Percentiles rank a stretch among this genome's conserved stretches.
phyloP scores from a whole-genome alignment of 2,888 invertebrate genomes.

The Galeopsomyia nigrocyanea region DNA sequence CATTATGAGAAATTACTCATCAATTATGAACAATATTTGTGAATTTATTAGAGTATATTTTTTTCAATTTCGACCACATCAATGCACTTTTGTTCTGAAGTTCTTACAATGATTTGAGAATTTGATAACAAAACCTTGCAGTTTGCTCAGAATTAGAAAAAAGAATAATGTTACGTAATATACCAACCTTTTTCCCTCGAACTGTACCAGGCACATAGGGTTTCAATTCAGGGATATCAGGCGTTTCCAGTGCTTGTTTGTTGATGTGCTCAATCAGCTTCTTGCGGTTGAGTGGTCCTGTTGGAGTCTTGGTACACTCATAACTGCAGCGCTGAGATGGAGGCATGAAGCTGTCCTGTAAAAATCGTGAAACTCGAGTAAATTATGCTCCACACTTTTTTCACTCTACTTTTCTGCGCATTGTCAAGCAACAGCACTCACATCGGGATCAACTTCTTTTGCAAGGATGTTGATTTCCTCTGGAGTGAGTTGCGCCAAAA shows the following conservation, averaged over 20 bases:
- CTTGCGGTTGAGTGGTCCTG: constrained; percentile 96
- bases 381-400: background rate
- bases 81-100: too few species aligned
- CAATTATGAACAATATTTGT: too few species aligned
- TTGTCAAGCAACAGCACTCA: constrained; percentile 73
- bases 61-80: too few species aligned
- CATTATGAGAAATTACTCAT: too few species aligned
- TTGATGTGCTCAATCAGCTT: constrained; percentile 96
- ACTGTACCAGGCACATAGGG: constrained; percentile 92
- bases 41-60: too few species aligned
- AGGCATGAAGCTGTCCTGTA: constrained; percentile 96
- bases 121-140: too few species aligned
- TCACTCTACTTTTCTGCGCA: constrained; percentile 12
- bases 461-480: constrained; percentile 98
- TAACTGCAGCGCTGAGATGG: constrained; percentile 96
- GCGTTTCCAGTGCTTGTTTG: constrained; percentile 97
- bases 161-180: constrained; percentile 1
- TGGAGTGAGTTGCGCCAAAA: constrained; percentile 91
- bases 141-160: background rate
- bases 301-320: constrained; percentile 94
- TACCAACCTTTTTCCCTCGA: constrained; percentile 88
- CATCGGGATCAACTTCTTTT: constrained; percentile 99
- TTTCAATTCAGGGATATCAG: constrained; percentile 96
- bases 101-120: too few species aligned
- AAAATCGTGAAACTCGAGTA: constrained; percentile 52